Evolutionary conservation across 2,888 invertebrate species (phyloP).

Genomic region (Patella depressa): DNA sequence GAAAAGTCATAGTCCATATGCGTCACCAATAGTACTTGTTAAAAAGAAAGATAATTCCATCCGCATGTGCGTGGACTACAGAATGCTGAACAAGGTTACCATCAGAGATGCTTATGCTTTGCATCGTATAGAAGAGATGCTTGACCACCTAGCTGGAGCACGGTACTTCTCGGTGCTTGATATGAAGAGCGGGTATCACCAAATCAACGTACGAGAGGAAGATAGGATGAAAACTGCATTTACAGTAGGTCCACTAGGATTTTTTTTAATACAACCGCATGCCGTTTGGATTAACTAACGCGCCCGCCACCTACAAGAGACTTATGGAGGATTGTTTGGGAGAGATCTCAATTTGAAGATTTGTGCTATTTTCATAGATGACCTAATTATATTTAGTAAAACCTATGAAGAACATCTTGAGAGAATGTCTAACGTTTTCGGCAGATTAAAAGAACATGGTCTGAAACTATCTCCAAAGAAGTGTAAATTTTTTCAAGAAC

Average conservation of each 20-base stretch:
- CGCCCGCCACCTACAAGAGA: background rate
- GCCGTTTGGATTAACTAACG: background rate
- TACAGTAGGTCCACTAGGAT: background rate
- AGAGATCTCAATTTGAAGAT: background rate
- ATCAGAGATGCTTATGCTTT: too few species aligned
- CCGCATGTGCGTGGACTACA: background rate
- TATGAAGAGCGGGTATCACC: background rate
- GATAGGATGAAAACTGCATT: background rate
- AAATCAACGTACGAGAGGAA: background rate
- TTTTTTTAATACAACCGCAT: background rate
- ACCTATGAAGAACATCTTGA: background rate
- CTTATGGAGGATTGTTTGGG: background rate
- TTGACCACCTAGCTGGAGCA: background rate
- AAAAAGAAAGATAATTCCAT: background rate
- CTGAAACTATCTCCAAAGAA: too few species aligned
- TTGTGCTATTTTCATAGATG: conserved; percentile 1
- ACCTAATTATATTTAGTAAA: background rate
- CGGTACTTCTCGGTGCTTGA: background rate
- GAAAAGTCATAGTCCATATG: conserved; percentile 19
- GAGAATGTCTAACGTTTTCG: background rate
- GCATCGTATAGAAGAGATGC: too few species aligned
- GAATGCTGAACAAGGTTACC: background rate
- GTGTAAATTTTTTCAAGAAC: too few species aligned
- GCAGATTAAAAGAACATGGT: background rate
- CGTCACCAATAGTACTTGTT: background rate